Percentiles rank a stretch among this genome's conserved stretches.
phyloP scores from a whole-genome alignment of 64 coral and sea anemone genomes.

The Catalaphyllia jardinei region DNA sequence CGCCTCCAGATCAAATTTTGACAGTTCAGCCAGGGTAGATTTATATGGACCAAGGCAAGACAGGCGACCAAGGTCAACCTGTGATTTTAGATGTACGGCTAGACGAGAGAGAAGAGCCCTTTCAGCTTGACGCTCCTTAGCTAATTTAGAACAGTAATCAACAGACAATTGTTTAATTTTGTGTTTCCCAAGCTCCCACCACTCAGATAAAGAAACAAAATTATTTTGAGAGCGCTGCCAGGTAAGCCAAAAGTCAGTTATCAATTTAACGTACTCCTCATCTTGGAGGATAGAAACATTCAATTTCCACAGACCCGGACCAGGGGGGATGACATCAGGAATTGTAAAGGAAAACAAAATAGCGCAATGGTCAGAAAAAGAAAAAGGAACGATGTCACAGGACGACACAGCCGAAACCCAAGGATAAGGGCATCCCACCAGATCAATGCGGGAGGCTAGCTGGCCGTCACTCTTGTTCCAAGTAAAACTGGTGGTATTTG shows the following conservation, averaged over 20 bases:
- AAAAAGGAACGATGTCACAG: constrained; percentile 16
- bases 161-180: background rate
- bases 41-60: background rate
- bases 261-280: background rate
- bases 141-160: too few species aligned
- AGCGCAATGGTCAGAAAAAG: constrained; percentile 54
- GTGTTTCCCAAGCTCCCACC: constrained; percentile 26
- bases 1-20: too few species aligned
- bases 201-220: background rate
- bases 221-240: background rate
- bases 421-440: background rate
- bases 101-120: too few species aligned
- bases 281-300: constrained; percentile 7
- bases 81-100: too few species aligned
- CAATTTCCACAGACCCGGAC: constrained; percentile 29
- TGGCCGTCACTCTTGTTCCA: background rate
- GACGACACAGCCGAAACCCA: background rate
- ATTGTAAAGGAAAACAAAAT: background rate
- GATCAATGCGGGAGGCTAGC: background rate
- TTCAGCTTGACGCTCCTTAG: background rate
- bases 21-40: too few species aligned
- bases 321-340: background rate
- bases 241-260: background rate
- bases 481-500: background rate
- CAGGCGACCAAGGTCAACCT: too few species aligned